Evolutionary conservation across 92 coral and sea anemone genomes (phyloP), one percentile per base, ranked within the genome.

Genomic region (Porites divaricata): DNA sequence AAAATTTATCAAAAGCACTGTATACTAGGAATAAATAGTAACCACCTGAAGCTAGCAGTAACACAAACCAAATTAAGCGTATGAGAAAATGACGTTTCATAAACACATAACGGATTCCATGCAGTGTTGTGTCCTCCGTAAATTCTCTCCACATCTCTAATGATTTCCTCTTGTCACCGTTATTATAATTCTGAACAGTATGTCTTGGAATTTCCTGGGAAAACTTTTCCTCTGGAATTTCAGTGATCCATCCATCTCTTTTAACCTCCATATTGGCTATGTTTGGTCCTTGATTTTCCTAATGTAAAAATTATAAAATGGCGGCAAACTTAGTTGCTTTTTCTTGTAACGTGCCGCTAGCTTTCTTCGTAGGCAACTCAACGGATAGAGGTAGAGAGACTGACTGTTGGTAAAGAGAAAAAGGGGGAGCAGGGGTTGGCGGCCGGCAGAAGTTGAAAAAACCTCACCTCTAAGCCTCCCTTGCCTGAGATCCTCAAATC

Each of bases 101-200:
- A 66, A 84, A 83, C 26, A 78, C 62, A 64, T 84, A 88, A 76
- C 91, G 88, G 78, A 88, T 70, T 4, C 91, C 91, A 21, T 88
- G 91, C 49, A 88, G 75, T 1, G 88, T 88, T 4, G 88, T 88
- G 67, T 73, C 54, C 21, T 77, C 76, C 6, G 67, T 75, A 67
- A 88, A 88, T 21, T 88, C 81, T 9, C n/a, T 16, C 91, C 85
- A 78, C 72, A 22, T 72, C 13, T 73, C 79, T 17, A 25, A 9
- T 26, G 79, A 72, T 16, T 61, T 76, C 72, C 49, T 17, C 8
- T 13, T 19, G 1, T 81, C 11, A 9, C 28, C 9, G 61, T 14
- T 41, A 54, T 12, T 54, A 54, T 54, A 11, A 9, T 15, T 54
- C 2, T 2, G 12, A n/a, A n/a, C 22, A 17, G 17, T 3, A 21